These are phyloP conservation scores for Drosophila punjabiensis DNA, from an alignment of 1,140 invertebrate species.

Conservation along the genomic window DNA sequence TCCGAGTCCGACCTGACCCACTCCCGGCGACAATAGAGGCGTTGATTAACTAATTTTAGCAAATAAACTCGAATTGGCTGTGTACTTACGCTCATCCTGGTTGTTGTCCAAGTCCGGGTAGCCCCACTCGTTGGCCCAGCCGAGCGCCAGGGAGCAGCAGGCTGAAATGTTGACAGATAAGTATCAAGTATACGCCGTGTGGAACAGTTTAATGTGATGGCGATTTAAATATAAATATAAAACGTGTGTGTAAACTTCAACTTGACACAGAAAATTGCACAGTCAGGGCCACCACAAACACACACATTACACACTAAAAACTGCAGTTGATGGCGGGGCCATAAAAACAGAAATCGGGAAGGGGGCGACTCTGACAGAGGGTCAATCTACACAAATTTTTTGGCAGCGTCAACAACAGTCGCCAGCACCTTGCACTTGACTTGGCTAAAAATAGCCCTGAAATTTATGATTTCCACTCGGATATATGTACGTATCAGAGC, in stretches of 20 bases:
- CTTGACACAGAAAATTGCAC: conserved; percentile 57
- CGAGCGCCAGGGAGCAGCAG: conserved; percentile 43
- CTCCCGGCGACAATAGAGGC: conserved; percentile 24
- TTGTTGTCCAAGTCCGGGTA: conserved; percentile 76
- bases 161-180: conserved; percentile 36
- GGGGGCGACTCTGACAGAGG: conserved; percentile 12
- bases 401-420: conserved; percentile 59
- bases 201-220: conserved; percentile 38
- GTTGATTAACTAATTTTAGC: conserved; percentile 77
- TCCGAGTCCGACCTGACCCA: conserved; percentile 30
- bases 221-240: conserved; percentile 17
- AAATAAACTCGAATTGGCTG: conserved; percentile 62
- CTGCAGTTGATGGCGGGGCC: conserved; percentile 19
- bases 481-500: conserved; percentile 11
- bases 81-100: conserved; percentile 71
- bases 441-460: conserved; percentile 66
- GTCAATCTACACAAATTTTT: conserved; percentile 45
- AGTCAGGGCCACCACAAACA: conserved; percentile 13
- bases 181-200: conserved; percentile 51
- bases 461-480: conserved; percentile 64
- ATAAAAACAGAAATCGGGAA: conserved; percentile 24
- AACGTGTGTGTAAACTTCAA: conserved; percentile 52
- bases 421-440: conserved; percentile 73
- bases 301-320: conserved; percentile 17
- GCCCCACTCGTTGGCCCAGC: conserved; percentile 61